Percentiles rank a stretch among this genome's conserved stretches.
These are phyloP conservation scores for Holothuria leucospilota DNA, from an alignment of 53 echinoderm and acorn worm genomes.

Conservation along the genomic window DNA sequence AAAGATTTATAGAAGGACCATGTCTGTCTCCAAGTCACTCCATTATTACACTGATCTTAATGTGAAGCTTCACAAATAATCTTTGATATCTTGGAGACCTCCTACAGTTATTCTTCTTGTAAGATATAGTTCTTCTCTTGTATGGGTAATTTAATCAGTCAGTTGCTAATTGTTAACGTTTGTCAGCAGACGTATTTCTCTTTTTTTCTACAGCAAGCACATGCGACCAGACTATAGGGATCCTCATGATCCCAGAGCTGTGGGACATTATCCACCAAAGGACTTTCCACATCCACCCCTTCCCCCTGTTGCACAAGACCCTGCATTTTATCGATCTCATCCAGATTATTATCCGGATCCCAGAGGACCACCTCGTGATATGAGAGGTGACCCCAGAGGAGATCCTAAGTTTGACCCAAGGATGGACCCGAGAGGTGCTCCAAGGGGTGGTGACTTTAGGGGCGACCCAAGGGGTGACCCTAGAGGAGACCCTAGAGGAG, in stretches of 20 bases:
- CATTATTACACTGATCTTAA: too few species aligned
- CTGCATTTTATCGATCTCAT: slow-evolving; percentile 4
- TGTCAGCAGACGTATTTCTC: too few species aligned
- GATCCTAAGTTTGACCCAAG: slow-evolving; percentile 42
- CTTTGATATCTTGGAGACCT: too few species aligned
- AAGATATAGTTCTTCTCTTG: too few species aligned
- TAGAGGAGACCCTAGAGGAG: slow-evolving; percentile 49
- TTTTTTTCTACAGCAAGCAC: slow-evolving; percentile 10
- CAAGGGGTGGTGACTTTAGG: slow-evolving; percentile 48
- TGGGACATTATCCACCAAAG: slow-evolving; percentile 20
- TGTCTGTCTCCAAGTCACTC: too few species aligned
- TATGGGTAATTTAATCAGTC: too few species aligned
- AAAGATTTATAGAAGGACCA: too few species aligned
- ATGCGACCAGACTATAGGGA: slow-evolving; percentile 18
- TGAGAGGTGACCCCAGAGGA: slow-evolving; percentile 43
- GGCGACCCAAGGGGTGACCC: slow-evolving; percentile 60
- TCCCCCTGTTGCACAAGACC: background rate
- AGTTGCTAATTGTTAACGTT: too few species aligned
- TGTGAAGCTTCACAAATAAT: too few species aligned
- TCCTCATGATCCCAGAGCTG: slow-evolving; percentile 19
- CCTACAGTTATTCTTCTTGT: too few species aligned
- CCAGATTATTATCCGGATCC: slow-evolving; percentile 30
- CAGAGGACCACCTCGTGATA: slow-evolving; percentile 47
- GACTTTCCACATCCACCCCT: slow-evolving; percentile 19
- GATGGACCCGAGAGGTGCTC: slow-evolving; percentile 44